Conservation (phyloP, 2,113 vertebrate genomes). For the Emydocephalus ijimae region DNA sequence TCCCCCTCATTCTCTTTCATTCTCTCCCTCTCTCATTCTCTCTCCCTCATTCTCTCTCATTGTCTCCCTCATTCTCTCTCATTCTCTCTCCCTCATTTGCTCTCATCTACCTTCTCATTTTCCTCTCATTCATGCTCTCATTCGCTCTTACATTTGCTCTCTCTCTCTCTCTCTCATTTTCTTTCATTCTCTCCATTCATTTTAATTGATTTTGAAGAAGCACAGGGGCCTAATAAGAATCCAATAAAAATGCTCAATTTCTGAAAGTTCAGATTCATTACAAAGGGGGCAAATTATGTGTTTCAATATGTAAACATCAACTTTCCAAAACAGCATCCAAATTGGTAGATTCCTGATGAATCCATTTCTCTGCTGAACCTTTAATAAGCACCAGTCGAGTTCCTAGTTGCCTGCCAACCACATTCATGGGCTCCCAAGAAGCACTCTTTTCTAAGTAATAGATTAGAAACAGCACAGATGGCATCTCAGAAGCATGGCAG, state of each 20-base stretch:
- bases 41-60: too few species aligned
- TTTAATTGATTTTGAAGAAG: not conserved
- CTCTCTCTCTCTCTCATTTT: too few species aligned
- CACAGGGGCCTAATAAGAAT: not conserved
- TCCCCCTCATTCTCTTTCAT: not conserved
- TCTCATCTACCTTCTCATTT: too few species aligned
- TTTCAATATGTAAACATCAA: not conserved
- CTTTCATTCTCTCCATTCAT: not conserved
- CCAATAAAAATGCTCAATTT: not conserved
- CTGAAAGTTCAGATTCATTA: not conserved
- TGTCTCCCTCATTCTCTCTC: not conserved
- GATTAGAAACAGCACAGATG: conserved; percentile 15
- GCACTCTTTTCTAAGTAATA: not conserved
- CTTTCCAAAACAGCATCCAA: not conserved
- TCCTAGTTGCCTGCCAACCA: conserved; percentile 10
- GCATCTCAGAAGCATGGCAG: conserved; percentile 10
- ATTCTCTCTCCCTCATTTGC: not conserved
- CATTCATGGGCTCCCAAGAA: not conserved
- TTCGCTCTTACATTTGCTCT: too few species aligned
- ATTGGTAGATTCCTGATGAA: not conserved
- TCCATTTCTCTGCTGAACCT: not conserved
- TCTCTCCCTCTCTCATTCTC: too few species aligned
- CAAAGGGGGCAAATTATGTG: not conserved
- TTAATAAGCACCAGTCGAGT: conserved; percentile 4
- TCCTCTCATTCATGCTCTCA: too few species aligned